Evolutionary conservation across 2,113 vertebrate species (phyloP).

Genomic region (Poicephalus meyeri): DNA sequence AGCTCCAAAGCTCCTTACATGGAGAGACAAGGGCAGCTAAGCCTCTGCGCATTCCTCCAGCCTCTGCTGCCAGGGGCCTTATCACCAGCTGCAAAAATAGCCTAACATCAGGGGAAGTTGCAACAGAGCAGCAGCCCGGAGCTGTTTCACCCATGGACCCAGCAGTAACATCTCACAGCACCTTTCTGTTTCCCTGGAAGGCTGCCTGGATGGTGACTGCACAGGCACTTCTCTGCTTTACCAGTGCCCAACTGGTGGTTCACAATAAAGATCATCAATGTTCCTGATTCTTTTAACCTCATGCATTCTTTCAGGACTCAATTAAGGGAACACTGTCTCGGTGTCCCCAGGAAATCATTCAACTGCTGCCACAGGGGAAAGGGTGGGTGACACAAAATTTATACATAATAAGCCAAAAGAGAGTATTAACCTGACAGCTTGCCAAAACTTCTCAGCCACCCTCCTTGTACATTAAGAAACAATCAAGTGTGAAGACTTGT

Average conservation of each 20-base stretch:
- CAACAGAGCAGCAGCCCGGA: conserved; percentile 30
- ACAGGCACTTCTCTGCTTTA: not conserved
- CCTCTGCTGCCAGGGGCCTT: conserved; percentile 73
- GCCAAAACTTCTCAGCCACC: conserved; percentile 24
- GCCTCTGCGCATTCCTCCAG: conserved; percentile 68
- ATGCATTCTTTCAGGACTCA: not conserved
- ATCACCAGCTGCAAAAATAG: conserved; percentile 83
- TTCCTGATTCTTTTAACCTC: not conserved
- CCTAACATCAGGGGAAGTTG: conserved; percentile 67
- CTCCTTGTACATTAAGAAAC: conserved; percentile 38
- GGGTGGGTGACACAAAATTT: not conserved
- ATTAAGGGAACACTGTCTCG: not conserved
- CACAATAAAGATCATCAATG: not conserved
- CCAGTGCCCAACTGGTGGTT: not conserved
- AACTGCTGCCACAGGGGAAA: not conserved
- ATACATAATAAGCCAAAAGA: not conserved
- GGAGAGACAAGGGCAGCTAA: conserved; percentile 68
- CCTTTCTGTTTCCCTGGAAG: not conserved
- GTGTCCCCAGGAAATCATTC: not conserved
- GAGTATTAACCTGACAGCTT: conserved; percentile 15
- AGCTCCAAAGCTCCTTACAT: conserved; percentile 75
- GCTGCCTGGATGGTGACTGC: not conserved
- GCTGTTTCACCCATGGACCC: not conserved
- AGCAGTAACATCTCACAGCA: not conserved
- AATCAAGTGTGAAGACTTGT: conserved; percentile 39